phyloP scores from a whole-genome alignment of 2,797 vertebrate species.

The Microctenopoma lineatum region DNA sequence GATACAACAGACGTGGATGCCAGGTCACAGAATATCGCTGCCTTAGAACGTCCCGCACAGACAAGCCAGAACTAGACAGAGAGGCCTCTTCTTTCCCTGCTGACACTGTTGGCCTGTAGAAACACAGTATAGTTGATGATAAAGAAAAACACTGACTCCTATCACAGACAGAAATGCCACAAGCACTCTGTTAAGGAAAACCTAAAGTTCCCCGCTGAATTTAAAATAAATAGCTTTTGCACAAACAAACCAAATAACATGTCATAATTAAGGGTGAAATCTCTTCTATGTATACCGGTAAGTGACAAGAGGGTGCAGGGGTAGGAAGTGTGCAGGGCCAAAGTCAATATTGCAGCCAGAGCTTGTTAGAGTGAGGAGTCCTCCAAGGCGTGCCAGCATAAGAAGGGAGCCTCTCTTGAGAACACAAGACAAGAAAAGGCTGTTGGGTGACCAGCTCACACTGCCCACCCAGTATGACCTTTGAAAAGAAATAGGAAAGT shows the following conservation, averaged over 20 bases:
- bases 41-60: conserved; percentile 86
- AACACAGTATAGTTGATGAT: neutral
- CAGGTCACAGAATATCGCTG: conserved; percentile 94
- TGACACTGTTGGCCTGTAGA: conserved; percentile 81
- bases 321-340: conserved; percentile 94
- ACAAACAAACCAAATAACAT: conserved; percentile 14
- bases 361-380: conserved; percentile 88
- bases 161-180: neutral
- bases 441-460: conserved; percentile 90
- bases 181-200: neutral
- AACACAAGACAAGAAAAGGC: conserved; percentile 93
- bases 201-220: neutral
- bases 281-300: conserved; percentile 83
- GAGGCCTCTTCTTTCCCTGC: conserved; percentile 76
- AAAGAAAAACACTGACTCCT: conserved; percentile 3
- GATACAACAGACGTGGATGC: conserved; percentile 88
- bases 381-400: conserved; percentile 89
- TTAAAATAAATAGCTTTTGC: conserved; percentile 16
- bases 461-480: conserved; percentile 96
- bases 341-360: conserved; percentile 93
- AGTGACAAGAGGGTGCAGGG: conserved; percentile 94
- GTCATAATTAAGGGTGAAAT: neutral
- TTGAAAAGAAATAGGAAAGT: conserved; percentile 14
- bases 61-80: conserved; percentile 88
- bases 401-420: conserved; percentile 94